A percentile compares a stretch with the other conserved stretches of the same genome.
These are phyloP conservation scores for Rhadina sibilatrix DNA, from an alignment of 2,113 vertebrate genomes.

Conservation along the genomic window DNA sequence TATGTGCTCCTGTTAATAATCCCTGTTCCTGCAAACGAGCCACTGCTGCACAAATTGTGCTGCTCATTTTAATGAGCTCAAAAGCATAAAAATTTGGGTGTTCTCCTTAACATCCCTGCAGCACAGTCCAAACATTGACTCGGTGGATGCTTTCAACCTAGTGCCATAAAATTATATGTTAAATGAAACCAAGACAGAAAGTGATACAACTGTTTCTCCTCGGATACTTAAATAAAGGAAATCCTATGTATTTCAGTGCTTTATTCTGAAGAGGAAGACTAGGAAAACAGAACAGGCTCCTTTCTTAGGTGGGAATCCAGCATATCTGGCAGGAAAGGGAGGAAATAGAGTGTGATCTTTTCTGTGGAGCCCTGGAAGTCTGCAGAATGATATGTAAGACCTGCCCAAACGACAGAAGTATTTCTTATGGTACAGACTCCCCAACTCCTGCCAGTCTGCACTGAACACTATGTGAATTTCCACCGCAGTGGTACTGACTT, in stretches of 20 bases:
- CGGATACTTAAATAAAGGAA: not conserved
- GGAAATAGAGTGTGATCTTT: not conserved
- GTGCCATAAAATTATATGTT: not conserved
- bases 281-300: not conserved
- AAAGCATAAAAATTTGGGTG: not conserved
- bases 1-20: not conserved
- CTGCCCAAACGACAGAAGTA: not conserved
- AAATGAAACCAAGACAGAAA: not conserved
- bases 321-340: not conserved
- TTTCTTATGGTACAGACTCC: not conserved
- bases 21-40: not conserved
- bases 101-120: not conserved
- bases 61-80: not conserved
- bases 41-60: not conserved
- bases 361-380: not conserved
- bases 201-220: not conserved
- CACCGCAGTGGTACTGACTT: not conserved
- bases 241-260: not conserved
- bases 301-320: not conserved
- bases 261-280: not conserved
- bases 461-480: not conserved
- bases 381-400: not conserved
- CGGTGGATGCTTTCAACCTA: not conserved
- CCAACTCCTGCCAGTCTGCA: not conserved
- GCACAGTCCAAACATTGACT: not conserved